Conservation (phyloP, 2,888 invertebrate genomes). For the Seira sanloemensis region DNA sequence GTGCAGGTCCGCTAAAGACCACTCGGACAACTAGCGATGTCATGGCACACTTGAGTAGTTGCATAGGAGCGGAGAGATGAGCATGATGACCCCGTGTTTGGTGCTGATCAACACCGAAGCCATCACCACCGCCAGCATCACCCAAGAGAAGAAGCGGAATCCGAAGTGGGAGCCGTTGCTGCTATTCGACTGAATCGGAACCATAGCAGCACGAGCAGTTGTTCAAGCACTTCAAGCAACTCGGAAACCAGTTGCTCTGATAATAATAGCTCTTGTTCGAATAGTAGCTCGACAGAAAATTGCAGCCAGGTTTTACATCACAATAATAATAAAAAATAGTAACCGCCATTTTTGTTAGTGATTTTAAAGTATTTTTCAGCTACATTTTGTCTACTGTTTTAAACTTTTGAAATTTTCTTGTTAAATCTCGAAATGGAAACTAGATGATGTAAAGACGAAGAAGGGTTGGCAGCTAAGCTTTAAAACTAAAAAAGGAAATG, state of each 20-base stretch:
- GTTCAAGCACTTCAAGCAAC: constrained; percentile 55
- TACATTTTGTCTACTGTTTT: background rate
- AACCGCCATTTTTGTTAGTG: background rate
- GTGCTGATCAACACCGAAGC: background rate
- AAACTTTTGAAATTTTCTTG: background rate
- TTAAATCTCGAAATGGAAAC: background rate
- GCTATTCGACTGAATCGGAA: constrained; percentile 57
- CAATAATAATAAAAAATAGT: constrained; percentile 60
- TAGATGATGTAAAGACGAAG: background rate
- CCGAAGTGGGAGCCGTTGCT: background rate
- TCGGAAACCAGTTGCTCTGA: constrained; percentile 48
- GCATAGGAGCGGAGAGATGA: constrained; percentile 50
- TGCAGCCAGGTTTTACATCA: constrained; percentile 53
- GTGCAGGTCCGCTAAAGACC: constrained; percentile 37
- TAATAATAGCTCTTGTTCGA: constrained; percentile 59
- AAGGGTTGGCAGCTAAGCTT: background rate
- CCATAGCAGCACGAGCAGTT: constrained; percentile 61
- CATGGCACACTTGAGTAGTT: constrained; percentile 46
- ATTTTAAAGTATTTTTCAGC: background rate
- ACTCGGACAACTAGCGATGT: constrained; percentile 60
- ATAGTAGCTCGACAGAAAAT: constrained; percentile 60
- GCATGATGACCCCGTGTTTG: constrained; percentile 48
- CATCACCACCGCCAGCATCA: constrained; percentile 29
- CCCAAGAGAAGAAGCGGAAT: background rate
- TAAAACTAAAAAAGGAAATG: background rate